A percentile compares a stretch with the other conserved stretches of the same genome.
Evolutionary conservation across 2,888 invertebrate species (phyloP).

Genomic region (Cyclophora punctaria): DNA sequence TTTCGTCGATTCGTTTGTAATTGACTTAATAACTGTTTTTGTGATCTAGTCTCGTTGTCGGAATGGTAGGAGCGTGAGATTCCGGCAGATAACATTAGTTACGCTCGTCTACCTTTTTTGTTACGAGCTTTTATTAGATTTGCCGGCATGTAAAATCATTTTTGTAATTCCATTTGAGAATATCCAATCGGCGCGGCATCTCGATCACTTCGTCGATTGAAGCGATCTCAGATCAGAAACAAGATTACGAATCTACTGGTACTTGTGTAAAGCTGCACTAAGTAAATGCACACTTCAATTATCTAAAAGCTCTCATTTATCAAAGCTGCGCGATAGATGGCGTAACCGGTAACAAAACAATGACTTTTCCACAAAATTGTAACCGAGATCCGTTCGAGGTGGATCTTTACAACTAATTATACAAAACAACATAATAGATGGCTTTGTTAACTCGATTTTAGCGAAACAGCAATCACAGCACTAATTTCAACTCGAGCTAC

Average conservation of each 20-base stretch:
- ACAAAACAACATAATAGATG: constrained; percentile 38
- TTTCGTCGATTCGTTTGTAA: constrained; percentile 43
- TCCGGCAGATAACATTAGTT: constrained; percentile 33
- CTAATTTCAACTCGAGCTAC: constrained; percentile 11
- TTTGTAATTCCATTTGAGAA: constrained; percentile 1
- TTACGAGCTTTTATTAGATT: constrained; percentile 22
- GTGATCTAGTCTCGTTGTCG: constrained; percentile 23
- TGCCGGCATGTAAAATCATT: constrained; percentile 16
- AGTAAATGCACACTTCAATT: too few species aligned
- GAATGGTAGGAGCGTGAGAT: constrained; percentile 31
- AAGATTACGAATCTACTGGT: too few species aligned
- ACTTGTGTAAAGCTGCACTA: too few species aligned
- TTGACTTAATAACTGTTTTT: constrained; percentile 38
- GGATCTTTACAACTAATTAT: constrained; percentile 41
- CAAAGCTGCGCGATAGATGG: constrained; percentile 45
- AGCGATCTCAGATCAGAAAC: background rate
- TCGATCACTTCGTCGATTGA: background rate
- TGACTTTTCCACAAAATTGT: constrained; percentile 22
- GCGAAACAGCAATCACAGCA: constrained; percentile 27
- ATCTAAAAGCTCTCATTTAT: constrained; percentile 8
- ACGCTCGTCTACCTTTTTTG: constrained; percentile 29
- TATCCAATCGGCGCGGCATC: background rate
- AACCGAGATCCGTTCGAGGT: constrained; percentile 18
- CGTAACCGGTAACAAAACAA: constrained; percentile 50
- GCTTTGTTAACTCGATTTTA: constrained; percentile 40